Conservation (phyloP, 2,797 vertebrate genomes). For the Xiphophorus birchmanni region DNA sequence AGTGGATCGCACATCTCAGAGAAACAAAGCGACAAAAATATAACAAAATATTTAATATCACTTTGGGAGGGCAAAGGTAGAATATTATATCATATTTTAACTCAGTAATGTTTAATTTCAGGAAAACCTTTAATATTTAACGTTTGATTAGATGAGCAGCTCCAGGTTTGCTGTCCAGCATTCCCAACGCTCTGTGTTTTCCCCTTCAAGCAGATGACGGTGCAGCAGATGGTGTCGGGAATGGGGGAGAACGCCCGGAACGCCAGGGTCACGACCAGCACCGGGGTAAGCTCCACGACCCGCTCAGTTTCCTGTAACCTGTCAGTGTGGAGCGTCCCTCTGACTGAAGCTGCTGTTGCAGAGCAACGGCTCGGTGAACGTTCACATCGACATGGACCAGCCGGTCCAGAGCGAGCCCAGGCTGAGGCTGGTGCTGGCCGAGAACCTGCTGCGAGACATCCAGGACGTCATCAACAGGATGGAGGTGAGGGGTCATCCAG, state of each 20-base stretch:
- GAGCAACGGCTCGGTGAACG: slow-evolving; percentile 89
- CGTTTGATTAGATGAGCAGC: not conserved
- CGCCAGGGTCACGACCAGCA: slow-evolving; percentile 81
- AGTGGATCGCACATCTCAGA: too few relatives aligned
- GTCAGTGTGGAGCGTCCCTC: not conserved
- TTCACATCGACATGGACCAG: slow-evolving; percentile 93
- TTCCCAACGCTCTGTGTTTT: not conserved
- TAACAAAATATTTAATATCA: not conserved
- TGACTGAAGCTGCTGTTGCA: slow-evolving; percentile 46
- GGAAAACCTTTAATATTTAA: not conserved
- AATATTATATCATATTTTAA: not conserved
- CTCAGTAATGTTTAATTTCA: not conserved
- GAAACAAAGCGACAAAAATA: too few relatives aligned
- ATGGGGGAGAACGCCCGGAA: slow-evolving; percentile 81
- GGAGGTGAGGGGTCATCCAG: slow-evolving; percentile 77
- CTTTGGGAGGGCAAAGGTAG: not conserved
- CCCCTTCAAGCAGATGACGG: slow-evolving; percentile 77
- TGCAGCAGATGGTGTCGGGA: slow-evolving; percentile 84
- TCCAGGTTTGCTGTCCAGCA: not conserved
- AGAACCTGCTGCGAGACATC: slow-evolving; percentile 89
- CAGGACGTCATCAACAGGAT: slow-evolving; percentile 86
- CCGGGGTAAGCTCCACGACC: slow-evolving; percentile 75
- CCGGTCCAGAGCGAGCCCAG: slow-evolving; percentile 88
- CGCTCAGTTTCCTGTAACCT: too few relatives aligned
- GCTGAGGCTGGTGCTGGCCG: slow-evolving; percentile 88